phyloP scores from a whole-genome alignment of 2,113 vertebrate genomes.

The Opisthocomus hoazin region DNA sequence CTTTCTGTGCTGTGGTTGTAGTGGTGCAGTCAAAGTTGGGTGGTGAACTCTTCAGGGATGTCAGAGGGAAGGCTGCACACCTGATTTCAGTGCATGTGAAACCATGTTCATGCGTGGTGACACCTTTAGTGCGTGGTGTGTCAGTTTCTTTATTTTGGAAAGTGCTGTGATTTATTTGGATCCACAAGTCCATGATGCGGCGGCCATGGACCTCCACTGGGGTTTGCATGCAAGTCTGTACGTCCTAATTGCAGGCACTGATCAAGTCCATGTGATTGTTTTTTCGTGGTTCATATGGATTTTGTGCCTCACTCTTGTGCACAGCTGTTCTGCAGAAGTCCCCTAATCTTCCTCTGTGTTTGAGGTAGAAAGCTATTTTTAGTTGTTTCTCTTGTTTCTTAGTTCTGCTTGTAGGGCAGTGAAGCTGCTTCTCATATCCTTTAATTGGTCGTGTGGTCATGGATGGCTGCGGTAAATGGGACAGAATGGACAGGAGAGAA shows the following conservation, averaged over 20 bases:
- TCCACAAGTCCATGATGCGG: too few relatives aligned
- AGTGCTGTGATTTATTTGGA: neutral
- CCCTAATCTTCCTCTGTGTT: neutral
- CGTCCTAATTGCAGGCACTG: too few relatives aligned
- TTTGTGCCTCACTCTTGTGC: neutral
- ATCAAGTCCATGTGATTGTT: too few relatives aligned
- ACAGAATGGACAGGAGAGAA: too few relatives aligned
- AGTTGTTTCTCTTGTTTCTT: neutral
- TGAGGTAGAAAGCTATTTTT: neutral
- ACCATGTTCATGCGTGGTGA: too few relatives aligned
- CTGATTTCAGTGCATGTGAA: neutral
- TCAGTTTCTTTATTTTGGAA: neutral
- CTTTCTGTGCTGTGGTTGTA: too few relatives aligned
- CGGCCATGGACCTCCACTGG: accelerated
- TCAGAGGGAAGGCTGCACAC: neutral
- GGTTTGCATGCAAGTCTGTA: neutral
- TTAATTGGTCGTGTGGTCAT: neutral
- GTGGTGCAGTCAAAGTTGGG: neutral
- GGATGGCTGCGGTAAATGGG: neutral
- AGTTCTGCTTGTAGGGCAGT: neutral
- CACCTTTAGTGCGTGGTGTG: too few relatives aligned
- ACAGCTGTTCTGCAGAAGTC: neutral
- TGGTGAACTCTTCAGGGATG: neutral
- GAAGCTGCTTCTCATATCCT: neutral
- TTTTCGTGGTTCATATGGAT: neutral